phyloP scores from a whole-genome alignment of 2,888 invertebrate species.

The Schizaphis graminum region DNA sequence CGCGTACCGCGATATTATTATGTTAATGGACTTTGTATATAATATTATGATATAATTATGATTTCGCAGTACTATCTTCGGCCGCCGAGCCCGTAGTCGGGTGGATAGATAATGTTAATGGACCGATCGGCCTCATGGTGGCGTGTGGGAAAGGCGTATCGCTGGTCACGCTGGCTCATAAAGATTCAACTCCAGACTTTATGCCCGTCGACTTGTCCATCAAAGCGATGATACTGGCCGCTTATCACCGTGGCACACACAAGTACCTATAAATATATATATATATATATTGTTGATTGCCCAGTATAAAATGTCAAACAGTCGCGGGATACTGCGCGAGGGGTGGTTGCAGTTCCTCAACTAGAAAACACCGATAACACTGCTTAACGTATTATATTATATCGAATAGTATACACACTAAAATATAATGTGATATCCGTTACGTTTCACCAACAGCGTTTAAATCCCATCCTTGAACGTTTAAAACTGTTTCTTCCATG shows the following conservation, averaged over 20 bases:
- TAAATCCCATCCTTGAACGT: too few relatives aligned
- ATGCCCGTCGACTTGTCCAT: conserved; percentile 86
- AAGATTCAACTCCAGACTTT: conserved; percentile 78
- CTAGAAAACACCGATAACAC: background rate
- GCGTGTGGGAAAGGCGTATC: conserved; percentile 85
- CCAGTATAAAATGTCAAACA: background rate
- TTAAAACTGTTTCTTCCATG: too few relatives aligned
- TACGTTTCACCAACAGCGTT: too few relatives aligned
- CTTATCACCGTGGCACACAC: conserved; percentile 72
- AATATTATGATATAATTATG: background rate
- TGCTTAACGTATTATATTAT: background rate
- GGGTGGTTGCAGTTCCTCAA: background rate
- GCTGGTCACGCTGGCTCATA: conserved; percentile 77
- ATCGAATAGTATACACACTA: background rate
- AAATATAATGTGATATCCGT: too few relatives aligned
- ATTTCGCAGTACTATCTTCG: conserved; percentile 76
- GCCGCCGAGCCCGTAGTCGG: conserved; percentile 76
- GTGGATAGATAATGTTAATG: conserved; percentile 96
- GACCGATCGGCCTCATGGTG: conserved; percentile 82
- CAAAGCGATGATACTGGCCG: conserved; percentile 79
- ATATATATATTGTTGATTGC: background rate
- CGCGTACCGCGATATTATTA: background rate
- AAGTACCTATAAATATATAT: background rate
- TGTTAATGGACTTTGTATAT: background rate
- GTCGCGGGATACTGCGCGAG: background rate